phyloP scores from a whole-genome alignment of 2,113 vertebrate species.

The Daphoenositta chrysoptera region DNA sequence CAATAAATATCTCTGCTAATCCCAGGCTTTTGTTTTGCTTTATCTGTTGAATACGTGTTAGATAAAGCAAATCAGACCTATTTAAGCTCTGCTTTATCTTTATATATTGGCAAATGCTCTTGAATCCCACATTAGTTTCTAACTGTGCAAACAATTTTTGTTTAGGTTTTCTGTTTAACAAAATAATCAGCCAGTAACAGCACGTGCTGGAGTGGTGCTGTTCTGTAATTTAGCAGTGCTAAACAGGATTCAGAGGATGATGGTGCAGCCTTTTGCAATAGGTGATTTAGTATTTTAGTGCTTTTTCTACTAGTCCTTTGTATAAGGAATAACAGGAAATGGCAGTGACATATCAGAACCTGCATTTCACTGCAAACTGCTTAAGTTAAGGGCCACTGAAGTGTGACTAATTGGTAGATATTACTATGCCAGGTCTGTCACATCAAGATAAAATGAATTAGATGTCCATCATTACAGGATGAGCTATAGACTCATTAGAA shows the following conservation, averaged over 20 bases:
- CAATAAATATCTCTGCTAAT: not conserved
- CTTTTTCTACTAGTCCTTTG: not conserved
- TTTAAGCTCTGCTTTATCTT: not conserved
- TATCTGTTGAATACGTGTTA: not conserved
- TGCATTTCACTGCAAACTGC: not conserved
- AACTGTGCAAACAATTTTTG: not conserved
- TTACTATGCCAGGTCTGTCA: conserved; percentile 2
- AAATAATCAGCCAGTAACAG: not conserved
- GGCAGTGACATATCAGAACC: not conserved
- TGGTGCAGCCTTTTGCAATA: not conserved
- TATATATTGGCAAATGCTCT: not conserved
- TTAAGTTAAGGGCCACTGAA: not conserved
- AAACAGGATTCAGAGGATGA: not conserved
- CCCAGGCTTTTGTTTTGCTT: not conserved
- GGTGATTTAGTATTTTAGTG: not conserved
- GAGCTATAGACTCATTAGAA: not conserved
- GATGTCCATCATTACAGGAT: conserved; percentile 16
- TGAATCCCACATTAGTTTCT: conserved; percentile 2
- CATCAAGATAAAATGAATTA: not conserved
- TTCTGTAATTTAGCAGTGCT: not conserved
- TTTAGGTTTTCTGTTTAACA: not conserved
- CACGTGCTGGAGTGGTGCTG: not conserved
- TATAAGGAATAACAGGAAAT: not conserved
- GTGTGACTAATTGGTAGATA: conserved; percentile 22
- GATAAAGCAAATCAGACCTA: conserved; percentile 1